Evolutionary conservation across 2,888 invertebrate species (phyloP).

Genomic region (Notodonta dromedarius): DNA sequence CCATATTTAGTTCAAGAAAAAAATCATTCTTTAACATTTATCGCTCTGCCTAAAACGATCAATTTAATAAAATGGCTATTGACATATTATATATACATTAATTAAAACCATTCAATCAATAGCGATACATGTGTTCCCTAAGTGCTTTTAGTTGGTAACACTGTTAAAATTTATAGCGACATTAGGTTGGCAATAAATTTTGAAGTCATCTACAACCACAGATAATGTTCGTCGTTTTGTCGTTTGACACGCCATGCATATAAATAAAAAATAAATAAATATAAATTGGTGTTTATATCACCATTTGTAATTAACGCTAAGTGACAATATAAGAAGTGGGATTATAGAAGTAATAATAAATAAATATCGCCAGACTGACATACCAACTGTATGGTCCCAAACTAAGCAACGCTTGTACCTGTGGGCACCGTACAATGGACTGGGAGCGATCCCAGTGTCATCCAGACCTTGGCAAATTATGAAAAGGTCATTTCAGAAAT

Average conservation of each 20-base stretch:
- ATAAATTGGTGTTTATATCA: neutral
- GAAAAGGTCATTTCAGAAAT: too few species aligned
- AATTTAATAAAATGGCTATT: conserved; percentile 29
- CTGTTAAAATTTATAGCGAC: conserved; percentile 35
- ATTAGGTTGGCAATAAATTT: conserved; percentile 35
- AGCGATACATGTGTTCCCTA: conserved; percentile 48
- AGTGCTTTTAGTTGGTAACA: conserved; percentile 49
- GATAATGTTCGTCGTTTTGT: conserved; percentile 9
- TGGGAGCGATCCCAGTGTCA: too few species aligned
- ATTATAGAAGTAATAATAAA: too few species aligned
- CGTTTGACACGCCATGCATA: neutral
- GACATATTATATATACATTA: conserved; percentile 33
- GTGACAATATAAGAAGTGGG: neutral
- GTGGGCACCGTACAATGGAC: too few species aligned
- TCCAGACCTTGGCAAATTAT: too few species aligned
- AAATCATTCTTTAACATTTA: too few species aligned
- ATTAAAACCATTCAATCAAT: conserved; percentile 46
- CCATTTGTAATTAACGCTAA: neutral
- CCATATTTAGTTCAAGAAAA: too few species aligned
- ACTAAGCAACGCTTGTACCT: too few species aligned
- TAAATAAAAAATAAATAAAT: too few species aligned
- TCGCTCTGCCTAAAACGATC: too few species aligned
- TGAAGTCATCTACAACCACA: conserved; percentile 13
- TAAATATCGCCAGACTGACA: too few species aligned
- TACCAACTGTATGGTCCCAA: too few species aligned